phyloP scores from a whole-genome alignment of 2,888 invertebrate genomes.

The Phyto melanocephala region DNA sequence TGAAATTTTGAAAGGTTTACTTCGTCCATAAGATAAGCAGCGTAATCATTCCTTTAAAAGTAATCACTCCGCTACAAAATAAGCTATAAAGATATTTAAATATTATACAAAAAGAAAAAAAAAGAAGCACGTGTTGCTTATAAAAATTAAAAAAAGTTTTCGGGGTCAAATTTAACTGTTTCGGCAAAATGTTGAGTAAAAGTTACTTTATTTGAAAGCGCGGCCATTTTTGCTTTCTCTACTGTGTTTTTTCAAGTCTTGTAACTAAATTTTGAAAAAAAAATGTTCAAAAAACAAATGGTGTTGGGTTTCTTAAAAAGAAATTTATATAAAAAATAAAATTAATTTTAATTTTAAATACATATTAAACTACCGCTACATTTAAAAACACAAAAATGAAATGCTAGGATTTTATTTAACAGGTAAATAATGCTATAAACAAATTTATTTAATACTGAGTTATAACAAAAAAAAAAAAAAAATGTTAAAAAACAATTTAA shows the following conservation, averaged over 20 bases:
- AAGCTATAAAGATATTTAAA: too few relatives aligned
- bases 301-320: slow-evolving; percentile 61
- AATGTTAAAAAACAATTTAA: slow-evolving; percentile 75
- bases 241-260: not conserved
- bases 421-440: slow-evolving; percentile 48
- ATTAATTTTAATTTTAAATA: slow-evolving; percentile 1
- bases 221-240: not conserved
- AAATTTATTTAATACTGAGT: not conserved
- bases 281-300: slow-evolving; percentile 53
- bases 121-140: too few relatives aligned
- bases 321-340: not conserved
- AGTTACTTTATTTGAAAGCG: not conserved
- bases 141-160: too few relatives aligned
- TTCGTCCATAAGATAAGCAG: too few relatives aligned
- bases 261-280: slow-evolving; percentile 15
- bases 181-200: too few relatives aligned
- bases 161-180: too few relatives aligned
- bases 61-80: too few relatives aligned
- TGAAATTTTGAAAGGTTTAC: too few relatives aligned
- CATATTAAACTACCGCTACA: slow-evolving; percentile 43
- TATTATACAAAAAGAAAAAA: too few relatives aligned
- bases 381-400: slow-evolving; percentile 9
- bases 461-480: slow-evolving; percentile 63
- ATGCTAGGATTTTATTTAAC: slow-evolving; percentile 48
- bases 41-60: too few relatives aligned